Evolutionary conservation across 2,113 vertebrate species (phyloP).

Genomic region (Mirounga angustirostris): DNA sequence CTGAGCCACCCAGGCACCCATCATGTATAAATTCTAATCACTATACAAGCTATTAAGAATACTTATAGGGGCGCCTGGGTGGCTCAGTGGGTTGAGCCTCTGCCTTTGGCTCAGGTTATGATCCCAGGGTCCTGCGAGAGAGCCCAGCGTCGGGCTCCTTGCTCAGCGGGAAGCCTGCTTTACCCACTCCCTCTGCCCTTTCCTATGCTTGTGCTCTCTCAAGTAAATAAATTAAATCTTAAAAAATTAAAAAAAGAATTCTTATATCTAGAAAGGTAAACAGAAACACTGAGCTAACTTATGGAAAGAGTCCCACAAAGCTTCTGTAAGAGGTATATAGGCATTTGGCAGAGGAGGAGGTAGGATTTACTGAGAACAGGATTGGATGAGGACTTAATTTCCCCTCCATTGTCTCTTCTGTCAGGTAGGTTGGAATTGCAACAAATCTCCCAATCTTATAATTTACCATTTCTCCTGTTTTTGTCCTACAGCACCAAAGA

Average conservation of each 20-base stretch:
- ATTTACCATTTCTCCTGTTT: neutral
- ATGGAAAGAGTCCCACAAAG: neutral
- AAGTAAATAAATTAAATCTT: too few species aligned
- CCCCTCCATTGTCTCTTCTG: neutral
- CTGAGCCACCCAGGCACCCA: neutral
- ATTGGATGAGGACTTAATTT: neutral
- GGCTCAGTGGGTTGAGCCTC: too few species aligned
- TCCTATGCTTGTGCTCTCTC: too few species aligned
- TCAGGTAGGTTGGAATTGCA: neutral
- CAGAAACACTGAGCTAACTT: neutral
- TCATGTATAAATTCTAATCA: slow-evolving; percentile 4
- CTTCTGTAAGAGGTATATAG: neutral
- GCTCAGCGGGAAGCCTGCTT: too few species aligned
- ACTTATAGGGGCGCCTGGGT: neutral
- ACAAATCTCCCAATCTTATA: neutral
- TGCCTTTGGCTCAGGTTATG: too few species aligned
- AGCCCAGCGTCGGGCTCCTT: too few species aligned
- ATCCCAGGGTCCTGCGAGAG: too few species aligned
- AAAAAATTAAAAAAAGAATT: too few species aligned
- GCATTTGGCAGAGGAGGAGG: neutral
- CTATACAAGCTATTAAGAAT: neutral
- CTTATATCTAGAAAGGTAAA: neutral
- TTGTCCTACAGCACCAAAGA: neutral
- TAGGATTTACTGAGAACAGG: neutral
- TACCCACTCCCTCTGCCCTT: too few species aligned